A percentile compares a stretch with the other conserved stretches of the same genome.
Evolutionary conservation across 2,888 invertebrate species (phyloP).

Genomic region (Odontothrips loti): DNA sequence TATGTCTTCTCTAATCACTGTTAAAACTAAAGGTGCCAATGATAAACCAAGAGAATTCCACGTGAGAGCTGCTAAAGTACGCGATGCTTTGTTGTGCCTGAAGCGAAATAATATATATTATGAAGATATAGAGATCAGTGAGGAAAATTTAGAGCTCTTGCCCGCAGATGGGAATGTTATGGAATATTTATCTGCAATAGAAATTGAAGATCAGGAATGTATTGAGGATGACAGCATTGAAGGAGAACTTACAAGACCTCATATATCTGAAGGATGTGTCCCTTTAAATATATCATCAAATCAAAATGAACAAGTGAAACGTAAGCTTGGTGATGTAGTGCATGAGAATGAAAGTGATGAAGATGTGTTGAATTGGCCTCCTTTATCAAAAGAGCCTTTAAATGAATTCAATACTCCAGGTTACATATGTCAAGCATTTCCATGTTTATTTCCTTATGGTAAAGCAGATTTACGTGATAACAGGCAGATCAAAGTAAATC

Average conservation of each 20-base stretch:
- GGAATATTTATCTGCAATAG: not conserved
- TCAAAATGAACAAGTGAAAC: not conserved
- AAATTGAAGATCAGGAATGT: not conserved
- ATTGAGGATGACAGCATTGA: not conserved
- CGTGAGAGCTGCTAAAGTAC: not conserved
- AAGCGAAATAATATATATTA: constrained; percentile 28
- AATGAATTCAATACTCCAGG: constrained; percentile 33
- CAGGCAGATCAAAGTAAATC: not conserved
- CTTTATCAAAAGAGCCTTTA: constrained; percentile 3
- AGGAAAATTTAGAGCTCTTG: constrained; percentile 11
- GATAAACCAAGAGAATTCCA: not conserved
- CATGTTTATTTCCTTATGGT: constrained; percentile 33
- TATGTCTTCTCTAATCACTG: not conserved
- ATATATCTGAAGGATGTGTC: not conserved
- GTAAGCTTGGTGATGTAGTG: not conserved
- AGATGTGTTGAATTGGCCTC: constrained; percentile 13
- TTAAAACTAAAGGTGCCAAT: not conserved
- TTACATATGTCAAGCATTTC: constrained; percentile 33
- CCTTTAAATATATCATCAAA: not conserved
- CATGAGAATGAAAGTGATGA: not conserved
- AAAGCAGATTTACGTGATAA: constrained; percentile 32
- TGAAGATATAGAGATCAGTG: constrained; percentile 3
- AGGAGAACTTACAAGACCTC: not conserved
- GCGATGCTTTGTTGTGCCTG: not conserved
- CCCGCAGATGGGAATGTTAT: constrained; percentile 29